Conservation (phyloP, 2,888 invertebrate genomes). For the Orthonevra nobilis region DNA sequence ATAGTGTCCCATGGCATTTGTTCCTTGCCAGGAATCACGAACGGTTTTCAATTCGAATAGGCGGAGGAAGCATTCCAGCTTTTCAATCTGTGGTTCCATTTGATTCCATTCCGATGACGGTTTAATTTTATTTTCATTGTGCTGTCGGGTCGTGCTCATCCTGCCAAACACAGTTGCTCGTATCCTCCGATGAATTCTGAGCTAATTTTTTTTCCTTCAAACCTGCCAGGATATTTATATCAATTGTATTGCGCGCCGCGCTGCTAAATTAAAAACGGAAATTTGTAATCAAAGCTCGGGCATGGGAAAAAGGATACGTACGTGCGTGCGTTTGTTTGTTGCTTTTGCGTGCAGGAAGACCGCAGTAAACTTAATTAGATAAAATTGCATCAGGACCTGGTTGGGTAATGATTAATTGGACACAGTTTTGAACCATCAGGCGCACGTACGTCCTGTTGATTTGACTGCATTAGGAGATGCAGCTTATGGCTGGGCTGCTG, state of each 20-base stretch:
- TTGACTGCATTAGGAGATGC: too few species aligned
- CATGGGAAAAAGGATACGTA: not conserved
- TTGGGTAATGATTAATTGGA: conserved; percentile 4
- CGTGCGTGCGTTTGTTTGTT: not conserved
- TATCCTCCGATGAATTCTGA: not conserved
- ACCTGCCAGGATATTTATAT: not conserved
- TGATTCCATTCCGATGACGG: too few species aligned
- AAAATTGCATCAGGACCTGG: not conserved
- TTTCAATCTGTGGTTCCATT: too few species aligned
- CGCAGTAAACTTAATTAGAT: not conserved
- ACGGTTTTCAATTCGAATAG: too few species aligned
- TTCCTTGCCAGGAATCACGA: too few species aligned
- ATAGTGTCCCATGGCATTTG: too few species aligned
- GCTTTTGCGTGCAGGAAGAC: not conserved
- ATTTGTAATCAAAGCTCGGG: conserved; percentile 1
- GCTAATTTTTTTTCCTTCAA: conserved; percentile 15
- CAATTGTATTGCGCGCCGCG: not conserved
- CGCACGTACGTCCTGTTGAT: too few species aligned
- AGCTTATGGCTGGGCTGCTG: too few species aligned
- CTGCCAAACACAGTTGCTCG: not conserved
- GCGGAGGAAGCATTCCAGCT: too few species aligned
- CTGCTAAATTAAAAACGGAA: conserved; percentile 8
- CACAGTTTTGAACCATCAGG: too few species aligned
- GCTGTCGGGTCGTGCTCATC: too few species aligned
- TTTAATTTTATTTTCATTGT: too few species aligned